Evolutionary conservation across 2,797 vertebrate genomes (phyloP), one percentile per base, ranked within the genome.

Genomic region (Florisuga fusca): DNA sequence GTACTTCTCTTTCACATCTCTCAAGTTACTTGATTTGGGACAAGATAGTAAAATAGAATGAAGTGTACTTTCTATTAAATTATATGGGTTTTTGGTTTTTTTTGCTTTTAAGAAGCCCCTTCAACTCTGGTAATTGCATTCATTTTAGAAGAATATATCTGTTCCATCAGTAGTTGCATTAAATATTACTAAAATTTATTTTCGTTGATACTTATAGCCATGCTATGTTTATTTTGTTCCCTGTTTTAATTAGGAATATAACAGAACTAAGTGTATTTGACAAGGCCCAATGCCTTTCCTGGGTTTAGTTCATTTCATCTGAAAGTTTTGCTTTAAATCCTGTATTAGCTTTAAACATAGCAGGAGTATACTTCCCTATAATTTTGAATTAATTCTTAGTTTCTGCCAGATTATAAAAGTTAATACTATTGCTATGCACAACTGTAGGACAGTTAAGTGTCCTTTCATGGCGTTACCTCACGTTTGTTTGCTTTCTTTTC

Each of bases 1-100:
- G 99, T 97, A 79, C 20, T 84, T 2, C 27, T 68, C 36, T 89
- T 41, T 69, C 55, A 31, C 13, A 36, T 36, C 21, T 67, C 34
- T 69, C 27, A 21, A 89, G 48, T 48, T 66, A 50, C 25, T 74
- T 58, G 9, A 38, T 51, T 34, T 55, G 51, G n/a, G 31, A 26
- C 27, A 64, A 51, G 54, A 54, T 6, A 51, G 9, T 63, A 41
- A 81, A 51, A 7, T 26, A 58, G 33, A 64, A 26, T 11, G 31
- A 59, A 45, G 17, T 25, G 16, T 57, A 15, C 9, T 54, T 77
- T 38, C 18, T 31, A 10, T 36, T 33, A 22, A 72, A 94, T 15
- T 76, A 29, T 7, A 12, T 26, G 6, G 27, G 26, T n/a, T n/a
- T n/a, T n/a, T n/a, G 10, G 2, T 1, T 0, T 23, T 51, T 54